Evolutionary conservation across 2,888 invertebrate genomes (phyloP).

Genomic region (Opisthograptis luteolata): DNA sequence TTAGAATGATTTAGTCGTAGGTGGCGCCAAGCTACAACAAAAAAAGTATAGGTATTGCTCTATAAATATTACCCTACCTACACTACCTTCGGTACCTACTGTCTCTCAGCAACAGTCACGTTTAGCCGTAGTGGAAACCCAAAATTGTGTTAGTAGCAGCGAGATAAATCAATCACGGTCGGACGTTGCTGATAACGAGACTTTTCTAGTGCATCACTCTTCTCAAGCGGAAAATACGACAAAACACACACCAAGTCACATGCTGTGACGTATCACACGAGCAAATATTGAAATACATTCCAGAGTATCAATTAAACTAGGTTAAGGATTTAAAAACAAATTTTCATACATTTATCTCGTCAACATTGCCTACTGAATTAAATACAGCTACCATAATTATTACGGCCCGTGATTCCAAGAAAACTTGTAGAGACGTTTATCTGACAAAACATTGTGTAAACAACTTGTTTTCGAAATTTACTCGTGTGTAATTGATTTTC

Average conservation of each 20-base stretch:
- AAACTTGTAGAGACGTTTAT: constrained; percentile 15
- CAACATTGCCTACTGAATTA: constrained; percentile 22
- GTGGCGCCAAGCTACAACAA: no score
- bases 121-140: constrained; percentile 40
- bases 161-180: constrained; percentile 77
- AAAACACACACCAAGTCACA: constrained; percentile 60
- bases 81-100: background rate
- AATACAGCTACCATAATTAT: constrained; percentile 10
- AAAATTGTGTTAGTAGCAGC: constrained; percentile 50
- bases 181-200: constrained; percentile 60
- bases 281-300: constrained; percentile 57
- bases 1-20: no score
- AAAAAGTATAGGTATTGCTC: background rate
- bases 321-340: constrained; percentile 48
- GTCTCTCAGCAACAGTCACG: constrained; percentile 24
- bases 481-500: constrained; percentile 18
- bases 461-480: constrained; percentile 5
- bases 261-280: constrained; percentile 56
- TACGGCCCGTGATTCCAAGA: constrained; percentile 23
- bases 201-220: constrained; percentile 57
- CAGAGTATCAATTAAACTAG: constrained; percentile 46
- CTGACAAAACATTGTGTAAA: constrained; percentile 8
- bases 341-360: constrained; percentile 28
- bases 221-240: constrained; percentile 44
- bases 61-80: background rate